phyloP scores from a whole-genome alignment of 2,797 vertebrate species.

The Catharus ustulatus region DNA sequence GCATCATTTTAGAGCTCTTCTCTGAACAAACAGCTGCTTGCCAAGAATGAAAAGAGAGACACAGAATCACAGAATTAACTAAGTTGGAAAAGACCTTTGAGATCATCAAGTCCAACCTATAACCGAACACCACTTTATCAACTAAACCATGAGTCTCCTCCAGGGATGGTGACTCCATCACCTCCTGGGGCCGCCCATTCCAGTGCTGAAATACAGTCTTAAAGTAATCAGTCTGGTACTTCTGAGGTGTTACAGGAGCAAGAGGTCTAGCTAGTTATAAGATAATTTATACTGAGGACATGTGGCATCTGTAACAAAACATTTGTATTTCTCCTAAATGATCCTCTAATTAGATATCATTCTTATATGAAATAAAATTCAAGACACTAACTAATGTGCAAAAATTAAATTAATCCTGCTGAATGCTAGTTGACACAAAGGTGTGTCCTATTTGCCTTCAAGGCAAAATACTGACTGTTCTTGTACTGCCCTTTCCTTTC shows the following conservation, averaged over 20 bases:
- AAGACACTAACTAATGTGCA: neutral
- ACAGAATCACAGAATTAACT: neutral
- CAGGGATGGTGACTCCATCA: neutral
- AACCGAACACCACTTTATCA: no score
- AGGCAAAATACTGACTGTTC: neutral
- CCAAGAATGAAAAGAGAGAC: neutral
- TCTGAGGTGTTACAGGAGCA: neutral
- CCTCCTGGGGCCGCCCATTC: neutral
- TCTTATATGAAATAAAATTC: neutral
- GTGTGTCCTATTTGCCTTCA: neutral
- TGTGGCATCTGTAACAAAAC: neutral
- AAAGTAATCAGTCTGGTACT: neutral
- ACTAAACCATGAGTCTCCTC: no score
- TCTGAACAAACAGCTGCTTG: neutral
- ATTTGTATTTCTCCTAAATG: neutral
- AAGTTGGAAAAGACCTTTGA: no score
- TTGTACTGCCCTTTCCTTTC: neutral
- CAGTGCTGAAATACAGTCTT: rapidly evolving
- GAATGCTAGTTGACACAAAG: neutral
- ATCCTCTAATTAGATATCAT: neutral
- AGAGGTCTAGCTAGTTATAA: neutral
- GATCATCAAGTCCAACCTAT: no score
- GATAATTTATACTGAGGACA: neutral
- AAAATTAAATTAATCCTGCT: neutral
- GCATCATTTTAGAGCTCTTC: neutral